These are phyloP conservation scores for Butorides virescens DNA, from an alignment of 2,113 vertebrate species.

Conservation along the genomic window DNA sequence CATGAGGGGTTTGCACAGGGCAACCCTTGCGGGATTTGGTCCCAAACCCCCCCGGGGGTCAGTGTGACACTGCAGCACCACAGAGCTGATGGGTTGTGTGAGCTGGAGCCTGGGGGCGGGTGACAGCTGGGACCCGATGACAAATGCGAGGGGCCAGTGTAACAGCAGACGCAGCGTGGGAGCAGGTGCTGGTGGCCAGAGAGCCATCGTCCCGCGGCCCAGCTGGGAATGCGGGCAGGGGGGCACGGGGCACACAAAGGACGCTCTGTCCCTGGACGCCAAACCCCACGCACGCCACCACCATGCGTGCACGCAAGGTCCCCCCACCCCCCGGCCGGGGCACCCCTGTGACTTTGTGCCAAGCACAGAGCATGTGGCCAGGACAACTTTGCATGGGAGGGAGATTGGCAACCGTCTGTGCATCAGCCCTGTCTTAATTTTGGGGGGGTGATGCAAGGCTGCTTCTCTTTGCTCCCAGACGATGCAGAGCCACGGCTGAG, in stretches of 20 bases:
- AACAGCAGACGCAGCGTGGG: neutral
- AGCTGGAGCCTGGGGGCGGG: rapidly evolving
- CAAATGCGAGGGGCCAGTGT: neutral
- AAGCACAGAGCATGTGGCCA: neutral
- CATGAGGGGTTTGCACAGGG: rapidly evolving
- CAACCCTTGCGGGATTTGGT: rapidly evolving
- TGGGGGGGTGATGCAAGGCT: neutral
- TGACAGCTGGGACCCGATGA: neutral
- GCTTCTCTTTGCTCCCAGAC: conserved; percentile 58
- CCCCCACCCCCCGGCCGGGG: rapidly evolving
- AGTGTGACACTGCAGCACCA: rapidly evolving
- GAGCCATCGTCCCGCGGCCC: neutral
- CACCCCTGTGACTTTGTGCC: neutral
- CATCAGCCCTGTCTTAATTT: neutral
- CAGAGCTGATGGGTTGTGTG: neutral
- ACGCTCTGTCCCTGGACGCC: neutral
- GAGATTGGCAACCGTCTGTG: neutral
- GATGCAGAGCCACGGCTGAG: conserved; percentile 61
- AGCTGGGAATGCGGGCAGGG: neutral
- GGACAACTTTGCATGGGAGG: neutral
- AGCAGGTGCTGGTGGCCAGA: neutral
- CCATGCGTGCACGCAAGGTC: neutral
- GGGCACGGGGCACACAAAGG: neutral
- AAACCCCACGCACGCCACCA: neutral
- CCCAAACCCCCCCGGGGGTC: rapidly evolving